Conservation (phyloP, 2,113 vertebrate species). For the Ceyx margarethae region DNA sequence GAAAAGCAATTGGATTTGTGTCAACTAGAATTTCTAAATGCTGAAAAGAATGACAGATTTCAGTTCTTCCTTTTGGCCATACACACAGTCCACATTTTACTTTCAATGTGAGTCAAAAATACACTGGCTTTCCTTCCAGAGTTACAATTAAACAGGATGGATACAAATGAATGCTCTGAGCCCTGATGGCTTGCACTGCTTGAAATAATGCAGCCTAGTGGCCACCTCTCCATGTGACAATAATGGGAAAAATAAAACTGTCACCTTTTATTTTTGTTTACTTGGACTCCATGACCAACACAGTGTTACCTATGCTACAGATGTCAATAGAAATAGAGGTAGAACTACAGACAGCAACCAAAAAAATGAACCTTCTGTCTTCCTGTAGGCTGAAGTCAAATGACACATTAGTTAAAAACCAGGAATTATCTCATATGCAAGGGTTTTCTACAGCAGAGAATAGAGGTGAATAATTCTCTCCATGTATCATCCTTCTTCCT, state of each 20-base stretch:
- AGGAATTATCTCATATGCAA: background rate
- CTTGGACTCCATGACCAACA: background rate
- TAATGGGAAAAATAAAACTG: background rate
- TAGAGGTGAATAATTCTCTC: background rate
- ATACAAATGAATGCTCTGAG: background rate
- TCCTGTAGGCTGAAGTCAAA: background rate
- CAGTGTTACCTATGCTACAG: background rate
- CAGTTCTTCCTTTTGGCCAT: background rate
- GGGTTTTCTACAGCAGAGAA: background rate
- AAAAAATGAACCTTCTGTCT: background rate
- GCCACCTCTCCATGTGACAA: background rate
- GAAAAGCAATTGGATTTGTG: conserved; percentile 12
- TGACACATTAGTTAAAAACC: background rate
- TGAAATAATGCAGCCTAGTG: background rate
- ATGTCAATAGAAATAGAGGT: background rate
- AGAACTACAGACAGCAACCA: background rate
- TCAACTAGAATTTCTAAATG: background rate
- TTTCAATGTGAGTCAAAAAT: background rate
- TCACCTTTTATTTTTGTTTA: background rate
- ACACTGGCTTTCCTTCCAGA: background rate
- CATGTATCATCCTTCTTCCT: background rate
- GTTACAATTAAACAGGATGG: background rate
- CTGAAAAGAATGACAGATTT: background rate
- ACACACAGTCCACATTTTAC: background rate
- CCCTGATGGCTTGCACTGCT: background rate